These are phyloP conservation scores for Rhagoletis zephyria DNA, from an alignment of 1,140 invertebrate genomes.

Conservation along the genomic window DNA sequence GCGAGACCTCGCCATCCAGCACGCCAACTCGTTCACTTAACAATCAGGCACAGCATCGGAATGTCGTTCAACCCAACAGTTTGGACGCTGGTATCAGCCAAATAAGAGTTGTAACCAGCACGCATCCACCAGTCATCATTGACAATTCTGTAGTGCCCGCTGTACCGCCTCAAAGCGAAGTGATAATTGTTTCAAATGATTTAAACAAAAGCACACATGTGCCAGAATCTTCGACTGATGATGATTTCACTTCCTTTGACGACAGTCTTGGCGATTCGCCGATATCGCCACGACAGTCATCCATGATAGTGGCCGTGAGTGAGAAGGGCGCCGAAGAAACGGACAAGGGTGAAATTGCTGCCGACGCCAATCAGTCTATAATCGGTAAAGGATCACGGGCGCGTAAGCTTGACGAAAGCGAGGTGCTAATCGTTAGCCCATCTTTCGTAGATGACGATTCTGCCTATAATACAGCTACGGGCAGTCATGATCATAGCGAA, in stretches of 20 bases:
- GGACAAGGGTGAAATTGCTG: conserved; percentile 18
- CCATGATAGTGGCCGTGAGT: conserved; percentile 68
- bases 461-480: conserved; percentile 68
- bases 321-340: conserved; percentile 55
- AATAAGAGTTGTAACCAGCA: conserved; percentile 86
- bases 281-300: conserved; percentile 64
- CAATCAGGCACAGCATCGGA: conserved; percentile 57
- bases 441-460: conserved; percentile 75
- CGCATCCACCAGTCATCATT: conserved; percentile 83
- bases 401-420: conserved; percentile 84
- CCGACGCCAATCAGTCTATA: conserved; percentile 50
- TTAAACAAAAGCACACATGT: conserved; percentile 76
- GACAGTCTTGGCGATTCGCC: conserved; percentile 82
- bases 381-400: conserved; percentile 59
- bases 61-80: conserved; percentile 78
- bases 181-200: conserved; percentile 69
- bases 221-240: conserved; percentile 80
- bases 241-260: conserved; percentile 82
- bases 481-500: conserved; percentile 67
- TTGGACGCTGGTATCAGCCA: conserved; percentile 82
- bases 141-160: conserved; percentile 72
- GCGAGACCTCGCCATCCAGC: conserved; percentile 63
- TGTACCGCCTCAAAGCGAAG: conserved; percentile 72
- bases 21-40: conserved; percentile 51
- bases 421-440: conserved; percentile 83